These are phyloP conservation scores for Holothuria leucospilota DNA, from an alignment of 53 echinoderm and acorn worm genomes.

Conservation along the genomic window DNA sequence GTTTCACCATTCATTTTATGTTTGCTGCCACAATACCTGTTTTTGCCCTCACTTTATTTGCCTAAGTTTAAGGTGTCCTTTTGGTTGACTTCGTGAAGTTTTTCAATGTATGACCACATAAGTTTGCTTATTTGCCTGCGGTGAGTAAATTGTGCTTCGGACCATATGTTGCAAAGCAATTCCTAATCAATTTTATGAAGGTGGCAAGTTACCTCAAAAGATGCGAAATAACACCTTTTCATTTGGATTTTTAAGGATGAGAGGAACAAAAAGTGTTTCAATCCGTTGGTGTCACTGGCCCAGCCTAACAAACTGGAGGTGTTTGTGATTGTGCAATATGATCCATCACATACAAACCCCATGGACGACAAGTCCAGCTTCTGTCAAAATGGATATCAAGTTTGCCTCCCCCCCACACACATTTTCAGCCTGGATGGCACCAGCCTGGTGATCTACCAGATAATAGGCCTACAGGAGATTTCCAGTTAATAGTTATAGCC, in stretches of 20 bases:
- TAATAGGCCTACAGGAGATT: conserved; percentile 59
- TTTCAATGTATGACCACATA: too few relatives aligned
- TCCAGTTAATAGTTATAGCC: conserved; percentile 61
- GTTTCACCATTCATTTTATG: conserved; percentile 16
- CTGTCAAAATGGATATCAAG: too few relatives aligned
- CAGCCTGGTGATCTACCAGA: conserved; percentile 55
- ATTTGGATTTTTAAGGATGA: conserved; percentile 63
- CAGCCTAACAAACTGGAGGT: conserved; percentile 56
- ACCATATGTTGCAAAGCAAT: conserved; percentile 56
- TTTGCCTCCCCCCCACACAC: conserved; percentile 44
- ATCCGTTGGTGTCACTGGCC: conserved; percentile 2
- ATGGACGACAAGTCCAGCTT: conserved; percentile 52
- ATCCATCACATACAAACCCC: conserved; percentile 66
- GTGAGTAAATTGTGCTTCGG: conserved; percentile 60
- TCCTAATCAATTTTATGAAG: too few relatives aligned
- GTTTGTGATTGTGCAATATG: conserved; percentile 62
- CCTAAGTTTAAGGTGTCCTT: conserved; percentile 23
- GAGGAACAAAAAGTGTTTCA: conserved; percentile 22
- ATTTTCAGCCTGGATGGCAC: conserved; percentile 56
- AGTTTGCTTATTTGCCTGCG: too few relatives aligned
- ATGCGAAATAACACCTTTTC: conserved; percentile 62
- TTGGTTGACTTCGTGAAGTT: neutral
- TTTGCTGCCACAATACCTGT: conserved; percentile 29
- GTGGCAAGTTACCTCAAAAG: conserved; percentile 72
- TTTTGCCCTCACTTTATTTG: conserved; percentile 4